Evolutionary conservation across 1,140 invertebrate genomes (phyloP).

Genomic region (Drosophila tani): DNA sequence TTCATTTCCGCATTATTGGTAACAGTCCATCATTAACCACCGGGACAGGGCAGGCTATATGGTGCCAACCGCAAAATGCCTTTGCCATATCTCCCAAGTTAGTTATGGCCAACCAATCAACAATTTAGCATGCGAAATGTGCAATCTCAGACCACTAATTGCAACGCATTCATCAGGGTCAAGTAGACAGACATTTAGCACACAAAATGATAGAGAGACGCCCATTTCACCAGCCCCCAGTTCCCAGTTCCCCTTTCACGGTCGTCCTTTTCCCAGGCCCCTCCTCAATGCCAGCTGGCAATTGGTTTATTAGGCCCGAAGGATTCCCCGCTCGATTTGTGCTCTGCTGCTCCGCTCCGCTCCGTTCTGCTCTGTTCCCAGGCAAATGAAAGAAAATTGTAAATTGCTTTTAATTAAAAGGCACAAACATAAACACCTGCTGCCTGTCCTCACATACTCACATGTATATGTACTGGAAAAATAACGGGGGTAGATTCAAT

Average conservation of each 20-base stretch:
- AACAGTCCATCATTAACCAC: slow-evolving; percentile 50
- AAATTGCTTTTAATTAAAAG: slow-evolving; percentile 84
- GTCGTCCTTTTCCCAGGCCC: not conserved
- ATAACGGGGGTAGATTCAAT: not conserved
- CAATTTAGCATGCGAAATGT: slow-evolving; percentile 70
- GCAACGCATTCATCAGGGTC: slow-evolving; percentile 72
- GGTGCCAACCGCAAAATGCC: slow-evolving; percentile 39
- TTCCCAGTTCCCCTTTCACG: not conserved
- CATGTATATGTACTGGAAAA: not conserved
- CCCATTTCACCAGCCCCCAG: not conserved
- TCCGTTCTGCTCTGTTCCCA: slow-evolving; percentile 15
- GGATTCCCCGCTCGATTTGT: slow-evolving; percentile 41
- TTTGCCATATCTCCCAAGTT: slow-evolving; percentile 56
- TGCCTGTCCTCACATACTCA: slow-evolving; percentile 49
- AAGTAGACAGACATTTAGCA: slow-evolving; percentile 56
- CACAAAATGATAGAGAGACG: slow-evolving; percentile 50
- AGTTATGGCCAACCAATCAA: slow-evolving; percentile 47
- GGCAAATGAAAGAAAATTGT: slow-evolving; percentile 78
- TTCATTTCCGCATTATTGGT: slow-evolving; percentile 50
- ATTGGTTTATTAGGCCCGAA: slow-evolving; percentile 57
- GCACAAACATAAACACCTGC: slow-evolving; percentile 83
- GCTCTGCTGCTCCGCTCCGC: slow-evolving; percentile 19
- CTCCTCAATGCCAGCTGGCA: slow-evolving; percentile 35
- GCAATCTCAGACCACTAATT: slow-evolving; percentile 80
- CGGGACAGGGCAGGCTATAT: slow-evolving; percentile 5